Conservation (phyloP, 2,797 vertebrate species). For the Tiaroga cobitis region DNA sequence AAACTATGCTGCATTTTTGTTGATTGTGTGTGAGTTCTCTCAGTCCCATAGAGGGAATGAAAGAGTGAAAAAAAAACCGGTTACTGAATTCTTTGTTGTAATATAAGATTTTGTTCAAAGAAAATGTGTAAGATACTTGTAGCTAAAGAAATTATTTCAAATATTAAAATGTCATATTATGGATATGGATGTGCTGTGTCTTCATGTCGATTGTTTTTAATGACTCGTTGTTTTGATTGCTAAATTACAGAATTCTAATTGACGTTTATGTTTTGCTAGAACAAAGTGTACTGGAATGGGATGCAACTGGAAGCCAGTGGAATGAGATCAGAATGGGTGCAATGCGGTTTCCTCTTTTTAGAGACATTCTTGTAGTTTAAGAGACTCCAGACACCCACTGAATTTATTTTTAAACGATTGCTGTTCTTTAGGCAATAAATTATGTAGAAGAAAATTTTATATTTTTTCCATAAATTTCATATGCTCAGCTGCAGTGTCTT, state of each 20-base stretch:
- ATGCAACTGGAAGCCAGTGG: not conserved
- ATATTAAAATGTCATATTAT: conserved; percentile 53
- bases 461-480: not conserved
- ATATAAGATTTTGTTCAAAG: conserved; percentile 46
- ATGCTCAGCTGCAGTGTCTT: no score
- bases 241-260: not conserved
- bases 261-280: not conserved
- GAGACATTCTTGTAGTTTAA: not conserved
- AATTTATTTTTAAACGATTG: not conserved
- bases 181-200: not conserved
- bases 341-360: not conserved
- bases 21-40: conserved; percentile 4
- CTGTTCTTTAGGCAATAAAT: not conserved
- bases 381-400: not conserved
- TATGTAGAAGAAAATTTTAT: not conserved
- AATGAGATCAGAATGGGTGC: not conserved
- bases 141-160: conserved; percentile 52
- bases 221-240: not conserved
- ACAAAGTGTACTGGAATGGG: not conserved
- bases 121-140: conserved; percentile 53
- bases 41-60: not conserved
- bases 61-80: not conserved
- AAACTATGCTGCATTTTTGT: conserved; percentile 44
- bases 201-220: not conserved
- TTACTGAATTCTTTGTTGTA: conserved; percentile 48